Percentiles rank a stretch among this genome's conserved stretches.
Conservation (phyloP, 2,797 vertebrate species). For the Mus minutoides region DNA sequence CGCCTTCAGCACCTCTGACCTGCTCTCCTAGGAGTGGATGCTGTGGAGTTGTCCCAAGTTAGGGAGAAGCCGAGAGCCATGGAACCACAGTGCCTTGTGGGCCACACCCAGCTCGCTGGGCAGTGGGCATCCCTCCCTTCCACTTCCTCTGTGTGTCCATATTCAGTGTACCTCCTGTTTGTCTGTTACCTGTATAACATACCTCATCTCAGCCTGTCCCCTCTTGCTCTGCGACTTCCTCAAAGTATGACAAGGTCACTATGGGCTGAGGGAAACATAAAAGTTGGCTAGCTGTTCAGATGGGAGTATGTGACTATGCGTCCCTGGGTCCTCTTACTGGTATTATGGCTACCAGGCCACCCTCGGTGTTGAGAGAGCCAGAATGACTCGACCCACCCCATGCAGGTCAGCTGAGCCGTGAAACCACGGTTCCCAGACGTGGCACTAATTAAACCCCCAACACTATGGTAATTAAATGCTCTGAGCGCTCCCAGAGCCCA, state of each 20-base stretch:
- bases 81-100: not conserved
- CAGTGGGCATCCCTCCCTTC: no score
- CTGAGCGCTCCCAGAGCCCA: fast-evolving
- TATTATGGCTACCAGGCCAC: not conserved
- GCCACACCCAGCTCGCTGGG: not conserved
- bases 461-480: not conserved
- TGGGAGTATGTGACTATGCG: not conserved
- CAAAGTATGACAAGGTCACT: not conserved
- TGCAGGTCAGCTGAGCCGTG: not conserved
- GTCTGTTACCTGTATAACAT: not conserved
- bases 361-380: fast-evolving
- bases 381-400: not conserved
- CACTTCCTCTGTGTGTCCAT: fast-evolving
- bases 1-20: not conserved
- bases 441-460: not conserved
- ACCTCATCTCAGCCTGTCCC: not conserved
- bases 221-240: not conserved
- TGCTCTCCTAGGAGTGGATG: not conserved
- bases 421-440: not conserved
- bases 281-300: not conserved
- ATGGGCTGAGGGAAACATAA: not conserved
- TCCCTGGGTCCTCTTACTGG: not conserved
- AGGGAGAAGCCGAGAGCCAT: not conserved
- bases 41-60: fast-evolving
- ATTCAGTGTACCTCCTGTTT: not conserved